phyloP scores from a whole-genome alignment of 2,113 vertebrate genomes.

The Chroicocephalus ridibundus region DNA sequence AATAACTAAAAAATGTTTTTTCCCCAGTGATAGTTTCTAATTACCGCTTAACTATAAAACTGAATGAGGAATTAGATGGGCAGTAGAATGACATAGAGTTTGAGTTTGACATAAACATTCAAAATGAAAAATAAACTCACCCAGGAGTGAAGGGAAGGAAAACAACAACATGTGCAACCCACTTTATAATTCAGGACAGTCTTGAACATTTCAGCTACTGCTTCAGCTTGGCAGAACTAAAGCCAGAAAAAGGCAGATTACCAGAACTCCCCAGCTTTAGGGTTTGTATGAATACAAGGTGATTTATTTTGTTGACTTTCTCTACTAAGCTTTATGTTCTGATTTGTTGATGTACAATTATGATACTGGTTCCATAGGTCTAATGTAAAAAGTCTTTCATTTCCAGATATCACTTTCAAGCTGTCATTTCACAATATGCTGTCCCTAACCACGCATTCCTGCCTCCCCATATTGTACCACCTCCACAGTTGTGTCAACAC shows the following conservation, averaged over 20 bases:
- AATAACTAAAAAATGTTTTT: neutral
- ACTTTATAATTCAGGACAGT: constrained; percentile 24
- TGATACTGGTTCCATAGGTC: neutral
- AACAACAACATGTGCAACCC: constrained; percentile 5
- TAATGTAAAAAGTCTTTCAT: neutral
- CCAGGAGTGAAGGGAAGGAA: neutral
- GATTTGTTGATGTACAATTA: neutral
- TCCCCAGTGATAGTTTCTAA: neutral
- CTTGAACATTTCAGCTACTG: constrained; percentile 10
- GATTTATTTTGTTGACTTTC: constrained; percentile 20
- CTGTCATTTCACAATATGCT: constrained; percentile 12
- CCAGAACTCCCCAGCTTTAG: neutral
- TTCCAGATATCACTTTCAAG: constrained; percentile 22
- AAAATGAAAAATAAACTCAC: neutral
- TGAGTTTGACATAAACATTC: neutral
- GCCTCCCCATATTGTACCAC: neutral
- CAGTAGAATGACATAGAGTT: neutral
- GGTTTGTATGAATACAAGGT: neutral
- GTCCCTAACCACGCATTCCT: neutral
- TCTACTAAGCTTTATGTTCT: neutral
- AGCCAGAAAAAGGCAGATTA: neutral
- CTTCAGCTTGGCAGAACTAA: constrained; percentile 2
- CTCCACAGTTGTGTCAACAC: constrained; percentile 59
- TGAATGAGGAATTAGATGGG: neutral
- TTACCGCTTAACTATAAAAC: neutral